Evolutionary conservation across 2,888 invertebrate genomes (phyloP).

Genomic region (Athripsodes cinereus): DNA sequence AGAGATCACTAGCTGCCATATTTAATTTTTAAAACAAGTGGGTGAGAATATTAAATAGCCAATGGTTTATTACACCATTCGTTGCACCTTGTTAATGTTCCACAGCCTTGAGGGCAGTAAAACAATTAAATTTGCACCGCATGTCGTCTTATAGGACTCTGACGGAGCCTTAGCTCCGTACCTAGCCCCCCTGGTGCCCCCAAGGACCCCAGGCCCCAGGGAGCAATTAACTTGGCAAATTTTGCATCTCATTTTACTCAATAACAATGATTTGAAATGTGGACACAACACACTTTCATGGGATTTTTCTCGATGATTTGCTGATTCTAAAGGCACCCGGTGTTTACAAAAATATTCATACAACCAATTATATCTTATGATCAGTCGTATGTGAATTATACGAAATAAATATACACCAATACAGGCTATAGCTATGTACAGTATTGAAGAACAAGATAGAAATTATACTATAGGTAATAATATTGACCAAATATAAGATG

Average conservation of each 20-base stretch:
- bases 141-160: slow-evolving; percentile 11
- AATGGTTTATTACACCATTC: slow-evolving; percentile 2
- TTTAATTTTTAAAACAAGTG: no score
- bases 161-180: not conserved
- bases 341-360: no score
- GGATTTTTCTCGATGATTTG: no score
- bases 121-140: slow-evolving; percentile 24
- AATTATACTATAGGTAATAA: no score
- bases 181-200: slow-evolving; percentile 6
- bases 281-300: not conserved
- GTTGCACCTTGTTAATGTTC: slow-evolving; percentile 15
- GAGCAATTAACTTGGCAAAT: slow-evolving; percentile 8
- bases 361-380: no score
- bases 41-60: not conserved
- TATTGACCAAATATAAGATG: no score
- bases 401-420: no score
- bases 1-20: no score
- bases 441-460: no score
- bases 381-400: no score
- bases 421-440: no score
- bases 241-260: not conserved
- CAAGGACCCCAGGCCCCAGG: slow-evolving; percentile 5
- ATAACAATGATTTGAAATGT: slow-evolving; percentile 1
- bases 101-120: slow-evolving; percentile 18
- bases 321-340: no score